phyloP scores from a whole-genome alignment of 2,797 vertebrate species.

The Ctenopoma multispine region DNA sequence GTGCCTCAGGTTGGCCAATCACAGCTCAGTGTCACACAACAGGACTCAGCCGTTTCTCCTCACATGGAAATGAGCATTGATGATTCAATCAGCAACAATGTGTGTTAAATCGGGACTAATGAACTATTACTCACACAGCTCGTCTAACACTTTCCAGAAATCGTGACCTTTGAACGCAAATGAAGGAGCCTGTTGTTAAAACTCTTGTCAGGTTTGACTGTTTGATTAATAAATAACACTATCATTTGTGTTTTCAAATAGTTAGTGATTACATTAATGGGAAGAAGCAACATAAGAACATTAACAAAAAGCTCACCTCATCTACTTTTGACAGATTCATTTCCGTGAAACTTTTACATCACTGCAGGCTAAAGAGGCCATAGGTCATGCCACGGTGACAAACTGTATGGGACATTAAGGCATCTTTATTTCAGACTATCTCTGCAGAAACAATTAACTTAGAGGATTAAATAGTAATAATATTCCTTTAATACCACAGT shows the following conservation, averaged over 20 bases:
- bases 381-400: too few relatives aligned
- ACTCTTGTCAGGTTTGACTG: neutral
- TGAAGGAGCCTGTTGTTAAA: neutral
- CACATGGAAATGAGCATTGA: slow-evolving; percentile 32
- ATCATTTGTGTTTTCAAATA: neutral
- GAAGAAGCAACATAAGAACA: neutral
- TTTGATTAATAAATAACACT: neutral
- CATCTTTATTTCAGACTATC: neutral
- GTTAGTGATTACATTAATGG: neutral
- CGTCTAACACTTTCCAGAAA: neutral
- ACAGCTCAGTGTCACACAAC: slow-evolving; percentile 13
- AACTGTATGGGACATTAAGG: too few relatives aligned
- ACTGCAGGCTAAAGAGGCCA: too few relatives aligned
- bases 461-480: neutral
- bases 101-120: slow-evolving; percentile 1
- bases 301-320: neutral
- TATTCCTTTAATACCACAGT: neutral
- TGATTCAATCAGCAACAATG: slow-evolving; percentile 27
- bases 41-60: slow-evolving; percentile 2
- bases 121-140: neutral
- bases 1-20: slow-evolving; percentile 65
- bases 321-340: neutral
- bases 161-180: neutral
- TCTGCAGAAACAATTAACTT: neutral
- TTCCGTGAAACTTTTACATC: too few relatives aligned